These are phyloP conservation scores for Scomberomorus guttatus DNA, from an alignment of 2,797 vertebrate species.

Conservation along the genomic window DNA sequence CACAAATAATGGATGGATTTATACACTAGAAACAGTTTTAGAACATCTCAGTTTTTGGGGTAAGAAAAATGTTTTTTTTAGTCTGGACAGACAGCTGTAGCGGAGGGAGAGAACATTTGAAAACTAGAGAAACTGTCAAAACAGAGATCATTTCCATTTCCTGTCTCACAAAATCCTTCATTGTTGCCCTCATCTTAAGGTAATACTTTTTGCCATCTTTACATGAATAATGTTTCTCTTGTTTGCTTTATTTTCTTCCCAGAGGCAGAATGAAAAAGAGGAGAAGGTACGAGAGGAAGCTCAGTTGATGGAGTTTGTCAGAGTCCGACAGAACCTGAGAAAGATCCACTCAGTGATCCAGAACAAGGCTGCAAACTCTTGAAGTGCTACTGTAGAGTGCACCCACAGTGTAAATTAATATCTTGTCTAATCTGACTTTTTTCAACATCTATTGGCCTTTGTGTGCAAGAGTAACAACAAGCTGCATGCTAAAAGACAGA, in stretches of 20 bases:
- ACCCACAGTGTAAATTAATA: background rate
- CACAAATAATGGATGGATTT: too few relatives aligned
- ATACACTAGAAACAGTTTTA: too few relatives aligned
- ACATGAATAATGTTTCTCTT: background rate
- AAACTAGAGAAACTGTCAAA: background rate
- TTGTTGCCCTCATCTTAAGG: background rate
- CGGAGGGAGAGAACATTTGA: background rate
- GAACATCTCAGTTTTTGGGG: too few relatives aligned
- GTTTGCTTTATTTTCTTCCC: constrained; percentile 15
- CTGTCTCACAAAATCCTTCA: background rate
- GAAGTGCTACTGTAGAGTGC: constrained; percentile 13
- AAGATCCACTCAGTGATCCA: constrained; percentile 81
- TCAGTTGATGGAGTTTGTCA: constrained; percentile 80
- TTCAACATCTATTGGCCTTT: background rate
- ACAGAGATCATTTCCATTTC: background rate
- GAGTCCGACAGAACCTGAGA: constrained; percentile 82
- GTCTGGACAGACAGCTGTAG: too few relatives aligned
- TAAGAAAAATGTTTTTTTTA: too few relatives aligned
- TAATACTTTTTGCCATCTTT: background rate
- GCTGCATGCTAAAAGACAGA: background rate
- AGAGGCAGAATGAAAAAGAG: constrained; percentile 77
- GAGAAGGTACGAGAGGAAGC: constrained; percentile 67
- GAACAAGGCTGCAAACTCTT: constrained; percentile 61
- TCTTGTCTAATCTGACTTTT: background rate
- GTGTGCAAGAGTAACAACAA: background rate